Evolutionary conservation across 2,797 vertebrate species (phyloP).

Genomic region (Melanotaenia boesemani): DNA sequence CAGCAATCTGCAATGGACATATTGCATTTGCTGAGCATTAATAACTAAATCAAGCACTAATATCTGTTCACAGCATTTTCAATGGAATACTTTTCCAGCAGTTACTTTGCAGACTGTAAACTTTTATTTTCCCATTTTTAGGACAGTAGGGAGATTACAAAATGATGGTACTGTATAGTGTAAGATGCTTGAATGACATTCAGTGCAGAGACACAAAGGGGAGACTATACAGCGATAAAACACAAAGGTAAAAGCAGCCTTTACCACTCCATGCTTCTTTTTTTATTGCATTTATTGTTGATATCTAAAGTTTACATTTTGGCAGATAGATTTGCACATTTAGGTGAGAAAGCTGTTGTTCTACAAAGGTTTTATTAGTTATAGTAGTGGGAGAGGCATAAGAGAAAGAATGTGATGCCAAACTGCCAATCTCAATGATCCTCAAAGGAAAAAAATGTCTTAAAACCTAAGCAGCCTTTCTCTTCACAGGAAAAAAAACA

Average conservation of each 20-base stretch:
- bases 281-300: slow-evolving; percentile 79
- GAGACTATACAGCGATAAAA: slow-evolving; percentile 37
- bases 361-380: slow-evolving; percentile 77
- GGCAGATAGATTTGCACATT: slow-evolving; percentile 88
- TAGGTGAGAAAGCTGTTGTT: slow-evolving; percentile 81
- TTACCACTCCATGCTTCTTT: slow-evolving; percentile 72
- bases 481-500: slow-evolving; percentile 80
- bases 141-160: slow-evolving; percentile 9
- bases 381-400: slow-evolving; percentile 46
- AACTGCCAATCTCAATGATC: slow-evolving; percentile 69
- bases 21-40: slow-evolving; percentile 12
- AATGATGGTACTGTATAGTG: slow-evolving; percentile 46
- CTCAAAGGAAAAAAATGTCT: slow-evolving; percentile 80
- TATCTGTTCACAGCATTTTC: slow-evolving; percentile 29
- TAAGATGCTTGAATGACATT: slow-evolving; percentile 38
- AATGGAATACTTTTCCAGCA: slow-evolving; percentile 17
- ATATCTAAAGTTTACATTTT: slow-evolving; percentile 88
- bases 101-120: slow-evolving; percentile 33
- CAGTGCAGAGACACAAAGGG: slow-evolving; percentile 40
- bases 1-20: slow-evolving; percentile 28
- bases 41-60: slow-evolving; percentile 14
- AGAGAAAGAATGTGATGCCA: slow-evolving; percentile 53
- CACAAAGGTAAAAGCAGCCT: slow-evolving; percentile 54
- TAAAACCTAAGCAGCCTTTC: slow-evolving; percentile 73
- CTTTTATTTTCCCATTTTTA: slow-evolving; percentile 9